A percentile compares a stretch with the other conserved stretches of the same genome.
phyloP scores from a whole-genome alignment of 1,140 invertebrate genomes.

The Euura lappo region DNA sequence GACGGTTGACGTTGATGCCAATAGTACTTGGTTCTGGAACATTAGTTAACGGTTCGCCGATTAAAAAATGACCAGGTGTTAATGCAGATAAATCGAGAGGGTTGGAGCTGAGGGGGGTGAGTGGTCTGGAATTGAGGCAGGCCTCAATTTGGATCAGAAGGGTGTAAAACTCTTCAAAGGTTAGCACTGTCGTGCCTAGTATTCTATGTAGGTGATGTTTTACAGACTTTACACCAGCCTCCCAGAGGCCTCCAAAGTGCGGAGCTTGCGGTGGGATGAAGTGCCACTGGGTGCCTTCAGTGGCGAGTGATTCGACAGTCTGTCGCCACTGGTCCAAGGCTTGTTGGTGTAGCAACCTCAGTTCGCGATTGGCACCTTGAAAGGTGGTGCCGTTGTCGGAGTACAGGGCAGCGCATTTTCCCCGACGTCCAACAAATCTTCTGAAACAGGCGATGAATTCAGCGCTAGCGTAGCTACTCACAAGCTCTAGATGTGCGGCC shows the following conservation, averaged over 20 bases:
- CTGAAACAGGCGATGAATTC: slow-evolving; percentile 18
- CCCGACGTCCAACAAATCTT: slow-evolving; percentile 21
- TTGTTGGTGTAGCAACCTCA: too few species aligned
- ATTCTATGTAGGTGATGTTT: slow-evolving; percentile 39
- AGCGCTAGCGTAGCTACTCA: slow-evolving; percentile 25
- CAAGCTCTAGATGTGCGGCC: slow-evolving; percentile 30
- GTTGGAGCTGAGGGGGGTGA: slow-evolving; percentile 22
- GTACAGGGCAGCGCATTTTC: slow-evolving; percentile 13
- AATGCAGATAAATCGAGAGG: slow-evolving; percentile 18
- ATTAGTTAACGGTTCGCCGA: slow-evolving; percentile 18
- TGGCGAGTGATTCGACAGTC: not conserved
- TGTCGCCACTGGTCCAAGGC: too few species aligned
- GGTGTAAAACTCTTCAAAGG: slow-evolving; percentile 15
- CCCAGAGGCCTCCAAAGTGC: slow-evolving; percentile 54
- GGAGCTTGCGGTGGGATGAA: slow-evolving; percentile 50
- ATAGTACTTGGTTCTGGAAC: slow-evolving; percentile 20
- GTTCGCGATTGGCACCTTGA: slow-evolving; percentile 18
- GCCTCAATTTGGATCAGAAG: slow-evolving; percentile 20
- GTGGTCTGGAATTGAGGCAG: slow-evolving; percentile 32
- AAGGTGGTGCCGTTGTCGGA: slow-evolving; percentile 26
- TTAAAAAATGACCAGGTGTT: slow-evolving; percentile 23
- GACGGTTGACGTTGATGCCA: slow-evolving; percentile 15
- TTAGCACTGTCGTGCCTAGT: slow-evolving; percentile 20
- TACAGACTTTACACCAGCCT: slow-evolving; percentile 44
- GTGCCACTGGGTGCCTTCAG: slow-evolving; percentile 33